A percentile compares a stretch with the other conserved stretches of the same genome.
These are phyloP conservation scores for Gallinago media DNA, from an alignment of 2,113 vertebrate genomes.

Conservation along the genomic window DNA sequence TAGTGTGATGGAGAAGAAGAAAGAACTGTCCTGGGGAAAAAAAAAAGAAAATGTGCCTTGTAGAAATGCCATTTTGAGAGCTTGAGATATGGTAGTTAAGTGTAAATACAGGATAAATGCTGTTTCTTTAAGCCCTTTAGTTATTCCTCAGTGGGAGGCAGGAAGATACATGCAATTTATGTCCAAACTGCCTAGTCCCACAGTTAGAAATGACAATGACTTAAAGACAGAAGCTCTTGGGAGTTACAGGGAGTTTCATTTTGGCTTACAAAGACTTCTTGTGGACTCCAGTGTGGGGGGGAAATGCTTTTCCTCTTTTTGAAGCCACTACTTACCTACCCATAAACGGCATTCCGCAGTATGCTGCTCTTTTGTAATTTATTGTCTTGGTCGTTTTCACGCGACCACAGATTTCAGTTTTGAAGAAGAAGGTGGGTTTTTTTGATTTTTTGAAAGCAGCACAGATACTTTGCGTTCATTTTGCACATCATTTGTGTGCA, in stretches of 20 bases:
- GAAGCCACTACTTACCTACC: conserved; percentile 7
- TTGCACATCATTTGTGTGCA: background rate
- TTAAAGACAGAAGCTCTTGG: background rate
- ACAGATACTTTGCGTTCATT: background rate
- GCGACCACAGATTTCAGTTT: background rate
- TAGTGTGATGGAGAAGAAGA: background rate
- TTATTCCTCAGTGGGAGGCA: background rate
- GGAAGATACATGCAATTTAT: background rate
- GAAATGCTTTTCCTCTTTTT: conserved; percentile 2
- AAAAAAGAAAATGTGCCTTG: background rate
- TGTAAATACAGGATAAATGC: background rate
- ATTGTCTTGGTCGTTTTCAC: background rate
- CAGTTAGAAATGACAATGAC: background rate
- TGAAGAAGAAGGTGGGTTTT: background rate
- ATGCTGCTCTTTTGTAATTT: background rate
- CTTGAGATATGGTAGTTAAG: background rate
- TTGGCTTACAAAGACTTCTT: conserved; percentile 12
- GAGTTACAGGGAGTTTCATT: background rate
- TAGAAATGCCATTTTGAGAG: background rate
- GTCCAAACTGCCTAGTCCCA: background rate
- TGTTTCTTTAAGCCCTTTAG: background rate
- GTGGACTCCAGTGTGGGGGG: background rate
- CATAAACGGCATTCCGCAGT: background rate
- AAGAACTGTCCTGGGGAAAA: background rate
- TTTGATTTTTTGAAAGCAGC: background rate